phyloP scores from a whole-genome alignment of 1,140 invertebrate species.

The Drosophila ambigua region DNA sequence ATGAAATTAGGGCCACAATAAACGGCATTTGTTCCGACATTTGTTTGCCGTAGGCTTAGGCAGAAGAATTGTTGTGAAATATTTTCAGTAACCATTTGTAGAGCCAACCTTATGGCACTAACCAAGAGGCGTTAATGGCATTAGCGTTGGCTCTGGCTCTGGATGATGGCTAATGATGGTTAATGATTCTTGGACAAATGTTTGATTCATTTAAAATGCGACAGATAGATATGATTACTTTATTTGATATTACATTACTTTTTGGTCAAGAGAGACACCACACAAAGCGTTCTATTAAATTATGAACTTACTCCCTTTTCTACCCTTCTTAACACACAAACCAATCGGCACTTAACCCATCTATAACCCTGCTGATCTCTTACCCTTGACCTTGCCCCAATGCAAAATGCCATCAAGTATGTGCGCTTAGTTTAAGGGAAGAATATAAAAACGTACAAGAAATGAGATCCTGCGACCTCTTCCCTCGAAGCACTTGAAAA shows the following conservation, averaged over 20 bases:
- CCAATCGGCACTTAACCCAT: constrained; percentile 10
- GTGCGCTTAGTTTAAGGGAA: constrained; percentile 3
- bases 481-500: constrained; percentile 52
- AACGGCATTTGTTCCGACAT: constrained; percentile 29
- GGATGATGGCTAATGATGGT: background rate
- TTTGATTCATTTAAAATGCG: constrained; percentile 15
- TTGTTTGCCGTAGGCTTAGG: constrained; percentile 9
- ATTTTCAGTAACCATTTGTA: constrained; percentile 27
- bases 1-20: constrained; percentile 29
- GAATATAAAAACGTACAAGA: background rate
- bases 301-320: too few relatives aligned
- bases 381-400: too few relatives aligned
- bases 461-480: constrained; percentile 2
- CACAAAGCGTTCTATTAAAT: too few relatives aligned
- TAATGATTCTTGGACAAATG: constrained; percentile 27
- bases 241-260: too few relatives aligned
- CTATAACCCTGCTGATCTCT: constrained; percentile 20
- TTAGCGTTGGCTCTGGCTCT: background rate
- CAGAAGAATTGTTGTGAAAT: constrained; percentile 18
- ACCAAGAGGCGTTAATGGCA: constrained; percentile 31
- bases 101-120: constrained; percentile 9
- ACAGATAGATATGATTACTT: background rate
- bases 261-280: too few relatives aligned
- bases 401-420: constrained; percentile 36
- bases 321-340: too few relatives aligned